Percentiles rank a stretch among this genome's conserved stretches.
Evolutionary conservation across 2,113 vertebrate genomes (phyloP).

Genomic region (Chionodraco myersi): DNA sequence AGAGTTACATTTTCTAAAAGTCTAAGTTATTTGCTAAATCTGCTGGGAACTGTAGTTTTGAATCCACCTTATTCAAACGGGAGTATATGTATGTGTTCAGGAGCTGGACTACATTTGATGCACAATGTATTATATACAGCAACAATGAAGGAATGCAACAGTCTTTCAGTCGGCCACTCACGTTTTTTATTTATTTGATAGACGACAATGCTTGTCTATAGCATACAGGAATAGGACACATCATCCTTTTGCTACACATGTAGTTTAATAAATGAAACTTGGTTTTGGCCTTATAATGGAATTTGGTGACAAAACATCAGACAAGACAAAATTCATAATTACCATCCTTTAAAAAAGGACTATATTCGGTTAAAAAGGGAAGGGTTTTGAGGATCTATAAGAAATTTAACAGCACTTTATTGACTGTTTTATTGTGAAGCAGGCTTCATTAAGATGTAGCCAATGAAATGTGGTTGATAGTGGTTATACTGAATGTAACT

Average conservation of each 20-base stretch:
- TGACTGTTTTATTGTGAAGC: neutral
- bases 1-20: neutral
- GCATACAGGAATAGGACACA: neutral
- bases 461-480: neutral
- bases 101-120: neutral
- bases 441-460: neutral
- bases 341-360: no score
- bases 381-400: neutral
- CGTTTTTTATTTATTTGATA: no score
- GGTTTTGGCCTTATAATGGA: neutral
- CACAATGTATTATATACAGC: neutral
- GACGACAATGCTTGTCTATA: no score
- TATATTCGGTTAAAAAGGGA: no score
- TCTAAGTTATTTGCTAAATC: neutral
- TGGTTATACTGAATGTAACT: neutral
- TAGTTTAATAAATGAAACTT: neutral
- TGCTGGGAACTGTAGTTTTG: neutral
- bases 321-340: neutral
- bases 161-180: no score
- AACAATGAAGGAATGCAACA: no score
- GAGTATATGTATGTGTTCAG: neutral
- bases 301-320: neutral
- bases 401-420: neutral
- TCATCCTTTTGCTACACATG: neutral
- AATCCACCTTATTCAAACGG: neutral